These are phyloP conservation scores for Psephotus haematonotus DNA, from an alignment of 2,113 vertebrate genomes.

Conservation along the genomic window DNA sequence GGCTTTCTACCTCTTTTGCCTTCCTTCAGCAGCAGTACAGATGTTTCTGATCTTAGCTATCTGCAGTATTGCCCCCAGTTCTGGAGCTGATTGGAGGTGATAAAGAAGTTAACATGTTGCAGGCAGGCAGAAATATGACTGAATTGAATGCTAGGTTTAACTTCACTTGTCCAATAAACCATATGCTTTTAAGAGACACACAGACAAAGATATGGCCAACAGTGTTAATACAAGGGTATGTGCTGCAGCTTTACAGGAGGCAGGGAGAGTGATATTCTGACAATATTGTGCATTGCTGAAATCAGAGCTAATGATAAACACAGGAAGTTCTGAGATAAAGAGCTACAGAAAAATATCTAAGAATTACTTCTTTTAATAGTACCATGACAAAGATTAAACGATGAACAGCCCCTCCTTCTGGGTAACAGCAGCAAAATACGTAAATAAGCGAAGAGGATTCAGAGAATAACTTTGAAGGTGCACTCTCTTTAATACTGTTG, in stretches of 20 bases:
- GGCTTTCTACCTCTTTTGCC: neutral
- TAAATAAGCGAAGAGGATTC: neutral
- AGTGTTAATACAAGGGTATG: neutral
- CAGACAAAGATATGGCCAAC: neutral
- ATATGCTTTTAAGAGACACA: neutral
- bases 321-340: neutral
- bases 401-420: neutral
- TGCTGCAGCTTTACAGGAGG: neutral
- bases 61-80: neutral
- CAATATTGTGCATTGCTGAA: neutral
- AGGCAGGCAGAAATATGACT: neutral
- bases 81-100: neutral
- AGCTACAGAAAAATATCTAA: neutral
- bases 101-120: neutral
- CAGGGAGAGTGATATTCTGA: neutral
- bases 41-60: neutral
- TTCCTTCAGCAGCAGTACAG: neutral
- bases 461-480: neutral
- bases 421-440: neutral
- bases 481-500: neutral
- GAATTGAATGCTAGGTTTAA: neutral
- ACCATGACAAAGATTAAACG: neutral
- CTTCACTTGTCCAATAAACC: neutral
- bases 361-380: neutral
- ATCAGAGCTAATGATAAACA: neutral